These are phyloP conservation scores for Ariopsis seemanni DNA, from an alignment of 2,113 vertebrate genomes.

Conservation along the genomic window DNA sequence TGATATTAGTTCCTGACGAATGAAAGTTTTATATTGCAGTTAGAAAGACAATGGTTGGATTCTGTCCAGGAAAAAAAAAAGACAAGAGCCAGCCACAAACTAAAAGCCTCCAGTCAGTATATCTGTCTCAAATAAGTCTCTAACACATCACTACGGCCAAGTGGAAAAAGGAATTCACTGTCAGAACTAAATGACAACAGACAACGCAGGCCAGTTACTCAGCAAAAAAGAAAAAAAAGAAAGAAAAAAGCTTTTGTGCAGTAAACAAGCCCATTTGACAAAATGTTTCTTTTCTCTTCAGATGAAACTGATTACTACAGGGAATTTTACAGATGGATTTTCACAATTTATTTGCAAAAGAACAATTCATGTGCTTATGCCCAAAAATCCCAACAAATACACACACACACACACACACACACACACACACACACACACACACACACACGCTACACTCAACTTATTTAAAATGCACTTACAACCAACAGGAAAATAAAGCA, in stretches of 20 bases:
- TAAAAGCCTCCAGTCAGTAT: constrained; percentile 27
- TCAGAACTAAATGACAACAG: constrained; percentile 29
- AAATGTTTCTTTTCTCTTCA: neutral
- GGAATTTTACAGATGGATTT: neutral
- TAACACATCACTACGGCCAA: constrained; percentile 26
- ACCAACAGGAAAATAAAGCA: constrained; percentile 23
- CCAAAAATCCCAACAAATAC: constrained; percentile 36
- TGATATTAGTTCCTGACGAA: constrained; percentile 41
- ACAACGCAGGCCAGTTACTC: constrained; percentile 8
- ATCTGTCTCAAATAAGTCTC: constrained; percentile 21
- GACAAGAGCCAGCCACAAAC: constrained; percentile 40
- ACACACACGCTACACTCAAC: constrained; percentile 22
- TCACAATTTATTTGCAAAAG: constrained; percentile 38
- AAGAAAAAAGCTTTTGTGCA: neutral
- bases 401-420: constrained; percentile 6
- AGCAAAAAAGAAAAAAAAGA: neutral
- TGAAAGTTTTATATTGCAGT: constrained; percentile 40
- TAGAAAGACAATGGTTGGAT: constrained; percentile 42
- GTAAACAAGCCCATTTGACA: neutral
- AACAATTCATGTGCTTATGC: constrained; percentile 33
- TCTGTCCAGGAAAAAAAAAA: constrained; percentile 21
- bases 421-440: constrained; percentile 1
- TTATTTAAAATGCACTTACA: constrained; percentile 23
- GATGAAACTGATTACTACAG: neutral
- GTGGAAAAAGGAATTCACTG: constrained; percentile 32